Conservation (phyloP, 1,140 invertebrate genomes). For the Physella acuta region DNA sequence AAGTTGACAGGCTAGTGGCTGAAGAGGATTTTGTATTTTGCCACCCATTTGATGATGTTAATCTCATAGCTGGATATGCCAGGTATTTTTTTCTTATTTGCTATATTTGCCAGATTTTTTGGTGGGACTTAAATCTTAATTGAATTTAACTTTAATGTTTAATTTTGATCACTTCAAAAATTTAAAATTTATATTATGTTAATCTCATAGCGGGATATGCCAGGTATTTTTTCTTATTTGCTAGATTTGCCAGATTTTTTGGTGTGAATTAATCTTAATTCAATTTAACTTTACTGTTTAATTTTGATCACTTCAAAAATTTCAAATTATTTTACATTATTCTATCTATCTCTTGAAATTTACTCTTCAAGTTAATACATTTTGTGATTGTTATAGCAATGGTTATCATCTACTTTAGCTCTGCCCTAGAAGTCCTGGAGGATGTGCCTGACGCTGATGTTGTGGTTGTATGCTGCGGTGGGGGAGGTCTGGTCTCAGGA, state of each 20-base stretch:
- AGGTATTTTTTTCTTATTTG: slow-evolving; percentile 45
- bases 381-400: neutral
- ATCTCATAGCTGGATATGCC: slow-evolving; percentile 48
- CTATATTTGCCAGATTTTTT: no score
- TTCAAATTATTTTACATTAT: no score
- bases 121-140: no score
- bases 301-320: no score
- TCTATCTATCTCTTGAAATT: neutral
- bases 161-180: no score
- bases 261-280: no score
- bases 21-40: slow-evolving; percentile 40
- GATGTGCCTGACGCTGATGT: slow-evolving; percentile 46
- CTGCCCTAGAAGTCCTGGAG: slow-evolving; percentile 48
- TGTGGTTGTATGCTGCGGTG: slow-evolving; percentile 51
- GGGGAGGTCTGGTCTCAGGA: slow-evolving; percentile 51
- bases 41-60: slow-evolving; percentile 51
- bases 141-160: no score
- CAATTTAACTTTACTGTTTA: no score
- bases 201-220: no score
- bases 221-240: no score
- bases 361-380: neutral
- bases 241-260: no score
- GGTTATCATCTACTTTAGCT: slow-evolving; percentile 31
- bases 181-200: no score
- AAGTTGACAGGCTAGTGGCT: slow-evolving; percentile 39